Evolutionary conservation across 2,113 vertebrate genomes (phyloP).

Genomic region (Pyxicephalus adspersus): DNA sequence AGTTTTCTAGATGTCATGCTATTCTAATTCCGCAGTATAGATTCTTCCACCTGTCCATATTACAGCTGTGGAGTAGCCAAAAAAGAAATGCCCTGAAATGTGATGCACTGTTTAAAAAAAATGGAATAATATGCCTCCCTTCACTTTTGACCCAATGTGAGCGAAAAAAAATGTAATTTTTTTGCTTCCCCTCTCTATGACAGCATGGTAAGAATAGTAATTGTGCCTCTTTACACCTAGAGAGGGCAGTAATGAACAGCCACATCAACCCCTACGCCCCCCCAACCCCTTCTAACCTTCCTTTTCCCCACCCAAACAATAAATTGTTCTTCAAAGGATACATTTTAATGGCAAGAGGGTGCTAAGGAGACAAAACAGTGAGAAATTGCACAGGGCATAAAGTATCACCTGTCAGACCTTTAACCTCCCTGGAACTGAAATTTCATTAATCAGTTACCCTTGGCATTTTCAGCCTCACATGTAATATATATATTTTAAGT

Average conservation of each 20-base stretch:
- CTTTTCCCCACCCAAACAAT: too few species aligned
- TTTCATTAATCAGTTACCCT: slow-evolving; percentile 22
- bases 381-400: not conserved
- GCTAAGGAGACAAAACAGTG: not conserved
- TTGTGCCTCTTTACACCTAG: not conserved
- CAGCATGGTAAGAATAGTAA: too few species aligned
- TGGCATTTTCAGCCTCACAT: not conserved
- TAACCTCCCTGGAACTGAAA: not conserved
- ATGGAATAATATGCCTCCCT: too few species aligned
- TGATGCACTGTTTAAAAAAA: too few species aligned
- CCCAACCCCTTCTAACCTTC: too few species aligned
- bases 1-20: not conserved
- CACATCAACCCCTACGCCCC: not conserved
- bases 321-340: slow-evolving; percentile 18
- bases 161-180: too few species aligned
- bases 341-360: not conserved
- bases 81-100: too few species aligned
- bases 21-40: too few species aligned
- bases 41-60: too few species aligned
- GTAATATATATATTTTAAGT: not conserved
- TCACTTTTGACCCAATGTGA: too few species aligned
- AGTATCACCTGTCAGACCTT: slow-evolving; percentile 35
- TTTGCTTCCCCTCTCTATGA: too few species aligned
- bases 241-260: slow-evolving; percentile 38
- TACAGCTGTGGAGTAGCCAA: too few species aligned